A percentile compares a stretch with the other conserved stretches of the same genome.
Evolutionary conservation across 2,888 invertebrate species (phyloP).

Genomic region (Crossocerus cetratus): DNA sequence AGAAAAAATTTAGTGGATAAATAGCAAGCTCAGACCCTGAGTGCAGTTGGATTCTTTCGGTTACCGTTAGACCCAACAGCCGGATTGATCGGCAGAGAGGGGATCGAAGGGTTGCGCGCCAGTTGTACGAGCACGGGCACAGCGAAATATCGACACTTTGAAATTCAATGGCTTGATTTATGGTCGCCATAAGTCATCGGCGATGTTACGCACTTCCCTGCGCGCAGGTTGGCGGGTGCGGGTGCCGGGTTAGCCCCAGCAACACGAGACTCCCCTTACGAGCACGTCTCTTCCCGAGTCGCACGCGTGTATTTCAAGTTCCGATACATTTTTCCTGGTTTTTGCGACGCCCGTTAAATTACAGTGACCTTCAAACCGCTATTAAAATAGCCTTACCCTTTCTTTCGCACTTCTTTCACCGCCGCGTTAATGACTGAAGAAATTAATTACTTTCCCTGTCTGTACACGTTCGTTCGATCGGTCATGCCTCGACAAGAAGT

Average conservation of each 20-base stretch:
- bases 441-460: slow-evolving; percentile 61
- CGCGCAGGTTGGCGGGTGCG: slow-evolving; percentile 29
- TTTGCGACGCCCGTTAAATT: slow-evolving; percentile 25
- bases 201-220: slow-evolving; percentile 61
- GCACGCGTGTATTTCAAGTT: slow-evolving; percentile 23
- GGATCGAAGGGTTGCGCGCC: slow-evolving; percentile 17
- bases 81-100: slow-evolving; percentile 33
- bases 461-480: slow-evolving; percentile 51
- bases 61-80: slow-evolving; percentile 21
- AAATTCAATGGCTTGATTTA: slow-evolving; percentile 72
- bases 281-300: slow-evolving; percentile 33
- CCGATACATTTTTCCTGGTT: no score
- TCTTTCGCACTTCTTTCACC: slow-evolving; percentile 36
- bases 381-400: background rate
- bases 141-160: slow-evolving; percentile 66
- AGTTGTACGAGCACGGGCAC: slow-evolving; percentile 28
- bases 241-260: slow-evolving; percentile 35
- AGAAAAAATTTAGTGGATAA: background rate
- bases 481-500: slow-evolving; percentile 41
- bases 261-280: slow-evolving; percentile 46
- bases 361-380: background rate
- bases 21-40: no score
- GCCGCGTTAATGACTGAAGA: slow-evolving; percentile 56
- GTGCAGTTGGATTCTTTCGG: background rate
- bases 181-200: slow-evolving; percentile 67